Evolutionary conservation across 2,113 vertebrate species (phyloP).

Genomic region (Typhlomys cinereus): DNA sequence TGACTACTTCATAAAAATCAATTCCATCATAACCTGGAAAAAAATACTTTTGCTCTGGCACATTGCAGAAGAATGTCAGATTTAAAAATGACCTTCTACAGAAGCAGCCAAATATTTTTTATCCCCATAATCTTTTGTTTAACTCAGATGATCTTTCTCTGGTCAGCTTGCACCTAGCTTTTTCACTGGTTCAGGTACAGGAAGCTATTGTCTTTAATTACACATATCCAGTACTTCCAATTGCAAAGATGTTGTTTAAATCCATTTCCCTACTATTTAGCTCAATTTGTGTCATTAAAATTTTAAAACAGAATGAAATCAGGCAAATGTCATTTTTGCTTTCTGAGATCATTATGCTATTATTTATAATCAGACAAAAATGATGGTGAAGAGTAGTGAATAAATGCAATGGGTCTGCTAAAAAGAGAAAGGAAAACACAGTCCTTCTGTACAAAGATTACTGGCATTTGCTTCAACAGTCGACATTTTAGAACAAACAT

Average conservation of each 20-base stretch:
- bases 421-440: not conserved
- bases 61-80: not conserved
- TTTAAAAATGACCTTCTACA: not conserved
- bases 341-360: not conserved
- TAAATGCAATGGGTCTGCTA: not conserved
- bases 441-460: not conserved
- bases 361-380: not conserved
- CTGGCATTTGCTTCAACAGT: not conserved
- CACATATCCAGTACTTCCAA: not conserved
- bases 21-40: not conserved
- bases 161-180: not conserved
- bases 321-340: not conserved
- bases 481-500: not conserved
- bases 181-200: not conserved
- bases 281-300: not conserved
- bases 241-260: not conserved
- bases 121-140: not conserved
- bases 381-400: not conserved
- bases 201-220: not conserved
- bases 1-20: not conserved
- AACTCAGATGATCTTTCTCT: not conserved
- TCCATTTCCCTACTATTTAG: not conserved
- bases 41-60: not conserved
- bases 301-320: slow-evolving; percentile 52
- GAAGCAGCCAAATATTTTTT: not conserved